phyloP scores from a whole-genome alignment of 2,888 invertebrate species.

The Diarsia dahlii region DNA sequence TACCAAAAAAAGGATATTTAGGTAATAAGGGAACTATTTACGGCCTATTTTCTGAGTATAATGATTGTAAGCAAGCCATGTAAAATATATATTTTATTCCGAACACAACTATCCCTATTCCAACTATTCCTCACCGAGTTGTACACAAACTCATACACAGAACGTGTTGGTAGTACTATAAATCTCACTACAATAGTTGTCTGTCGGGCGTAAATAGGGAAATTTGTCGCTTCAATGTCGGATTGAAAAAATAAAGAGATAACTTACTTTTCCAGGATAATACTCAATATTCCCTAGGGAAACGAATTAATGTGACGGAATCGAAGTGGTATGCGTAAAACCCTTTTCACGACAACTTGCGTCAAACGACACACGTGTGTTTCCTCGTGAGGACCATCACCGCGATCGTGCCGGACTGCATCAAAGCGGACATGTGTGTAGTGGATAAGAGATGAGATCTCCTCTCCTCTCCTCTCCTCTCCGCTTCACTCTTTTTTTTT shows the following conservation, averaged over 20 bases:
- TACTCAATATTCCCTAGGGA: conserved; percentile 22
- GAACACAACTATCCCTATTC: not conserved
- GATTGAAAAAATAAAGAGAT: conserved; percentile 37
- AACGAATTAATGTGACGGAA: not conserved
- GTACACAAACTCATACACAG: conserved; percentile 11
- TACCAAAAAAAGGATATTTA: too few relatives aligned
- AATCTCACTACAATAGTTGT: conserved; percentile 64
- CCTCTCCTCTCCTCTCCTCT: too few relatives aligned
- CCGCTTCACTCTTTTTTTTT: too few relatives aligned
- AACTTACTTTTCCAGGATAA: conserved; percentile 22
- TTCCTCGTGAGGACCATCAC: too few relatives aligned
- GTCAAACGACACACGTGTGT: not conserved
- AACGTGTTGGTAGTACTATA: conserved; percentile 62
- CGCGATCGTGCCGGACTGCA: too few relatives aligned
- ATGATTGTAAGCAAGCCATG: not conserved
- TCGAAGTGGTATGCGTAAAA: not conserved
- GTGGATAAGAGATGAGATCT: too few relatives aligned
- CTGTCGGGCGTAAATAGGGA: conserved; percentile 64
- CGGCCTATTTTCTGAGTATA: not conserved
- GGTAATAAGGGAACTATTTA: too few relatives aligned
- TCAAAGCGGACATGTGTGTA: too few relatives aligned
- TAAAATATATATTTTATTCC: not conserved
- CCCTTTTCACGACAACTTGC: not conserved
- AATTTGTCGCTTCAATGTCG: conserved; percentile 63
- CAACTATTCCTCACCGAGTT: not conserved